Conservation (phyloP, 2,113 vertebrate species). For the Cnemophilus loriae region DNA sequence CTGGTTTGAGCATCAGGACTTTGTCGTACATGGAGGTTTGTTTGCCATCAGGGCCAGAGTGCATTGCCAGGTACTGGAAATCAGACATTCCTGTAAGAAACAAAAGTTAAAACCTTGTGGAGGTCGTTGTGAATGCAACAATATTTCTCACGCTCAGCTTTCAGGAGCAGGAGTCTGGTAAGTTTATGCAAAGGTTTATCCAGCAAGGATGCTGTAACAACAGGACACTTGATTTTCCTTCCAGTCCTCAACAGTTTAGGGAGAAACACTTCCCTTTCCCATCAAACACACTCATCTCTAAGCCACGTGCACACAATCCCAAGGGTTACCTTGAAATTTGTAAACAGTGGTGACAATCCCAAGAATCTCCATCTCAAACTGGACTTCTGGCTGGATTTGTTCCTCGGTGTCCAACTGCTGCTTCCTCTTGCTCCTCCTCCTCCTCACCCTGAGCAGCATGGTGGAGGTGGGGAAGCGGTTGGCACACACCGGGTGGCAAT, state of each 20-base stretch:
- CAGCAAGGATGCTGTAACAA: background rate
- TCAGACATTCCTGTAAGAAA: constrained; percentile 80
- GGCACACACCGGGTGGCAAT: constrained; percentile 88
- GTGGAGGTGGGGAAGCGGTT: constrained; percentile 90
- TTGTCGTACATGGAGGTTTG: constrained; percentile 86
- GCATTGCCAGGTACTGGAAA: constrained; percentile 90
- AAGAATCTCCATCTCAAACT: constrained; percentile 80
- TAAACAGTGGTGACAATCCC: constrained; percentile 88
- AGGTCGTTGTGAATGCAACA: background rate
- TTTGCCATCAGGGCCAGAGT: constrained; percentile 70
- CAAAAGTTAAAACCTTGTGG: background rate
- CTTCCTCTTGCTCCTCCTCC: constrained; percentile 68
- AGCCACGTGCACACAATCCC: accelerated
- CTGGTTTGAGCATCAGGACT: constrained; percentile 82
- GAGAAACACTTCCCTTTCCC: background rate
- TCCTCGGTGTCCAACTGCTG: background rate
- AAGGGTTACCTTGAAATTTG: constrained; percentile 89
- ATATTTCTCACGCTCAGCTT: background rate
- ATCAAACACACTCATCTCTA: background rate
- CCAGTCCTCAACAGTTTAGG: background rate
- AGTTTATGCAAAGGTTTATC: background rate
- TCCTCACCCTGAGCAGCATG: constrained; percentile 83
- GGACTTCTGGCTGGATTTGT: background rate
- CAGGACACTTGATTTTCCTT: background rate
- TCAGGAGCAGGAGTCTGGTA: background rate